Base-by-base conservation (phyloP, 1,140 invertebrate species). In the Lethocerus indicus region DNA sequence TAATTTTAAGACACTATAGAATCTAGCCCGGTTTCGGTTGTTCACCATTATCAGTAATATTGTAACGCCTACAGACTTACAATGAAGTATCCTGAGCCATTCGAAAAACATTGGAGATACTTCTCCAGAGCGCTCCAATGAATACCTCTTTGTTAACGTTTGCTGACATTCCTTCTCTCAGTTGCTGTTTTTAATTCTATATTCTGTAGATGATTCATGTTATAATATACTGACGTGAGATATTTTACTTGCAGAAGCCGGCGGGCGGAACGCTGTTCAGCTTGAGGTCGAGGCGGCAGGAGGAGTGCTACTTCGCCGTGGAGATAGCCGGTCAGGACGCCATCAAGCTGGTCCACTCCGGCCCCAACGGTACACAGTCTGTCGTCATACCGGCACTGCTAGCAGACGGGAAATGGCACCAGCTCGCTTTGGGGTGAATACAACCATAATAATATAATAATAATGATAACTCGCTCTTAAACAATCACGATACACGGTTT, bases 341-440 rank as follows among this genome's bases (percentile, higher is more conserved):
- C 46, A 67, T 74, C 16, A 67, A 74, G 41, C 58, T 78, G 13
- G 72, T 76, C 0, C 74, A 76, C 49, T 72, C 74, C 3, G 69
- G 72, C 0, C 62, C 66, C 4, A 71, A 69, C 53, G 73, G 73
- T 7, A 69, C 71, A 3, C 73, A 75, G 48, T 67, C 71, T 2
- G 71, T 78, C 27, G 67, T 74, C 49, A 65, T 78, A 42, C 72
- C 73, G 4, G 70, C 73, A 3, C 63, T 67, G 14, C 59, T 78
- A 18, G 70, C 69, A 43, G 74, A 78, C 60, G 71, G 69, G 40
- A 64, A 68, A 35, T 78, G 74, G 74, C 75, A 78, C 62, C 73
- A 74, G 59, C 67, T 78, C 53, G 71, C 74, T 47, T 67, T 78
- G 47, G 74, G 74, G 74, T 76, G 64, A 60, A 56, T 52, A 21